Base-by-base conservation (phyloP, 2,113 vertebrate species). In the Tragulus kanchil region DNA sequence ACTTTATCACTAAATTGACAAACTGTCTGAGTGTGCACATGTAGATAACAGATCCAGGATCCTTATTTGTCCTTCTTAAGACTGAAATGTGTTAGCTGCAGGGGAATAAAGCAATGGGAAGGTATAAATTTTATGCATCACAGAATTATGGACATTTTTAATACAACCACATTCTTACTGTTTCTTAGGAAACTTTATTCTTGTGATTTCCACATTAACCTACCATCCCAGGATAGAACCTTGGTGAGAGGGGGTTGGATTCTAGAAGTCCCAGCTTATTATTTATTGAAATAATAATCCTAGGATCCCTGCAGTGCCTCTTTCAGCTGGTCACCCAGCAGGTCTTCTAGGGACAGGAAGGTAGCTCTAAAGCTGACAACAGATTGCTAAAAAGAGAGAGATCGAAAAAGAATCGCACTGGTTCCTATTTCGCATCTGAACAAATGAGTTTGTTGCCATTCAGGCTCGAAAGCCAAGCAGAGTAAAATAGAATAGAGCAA, bases 331-430 rank as follows among this genome's bases (percentile, higher is more conserved):
- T 61, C 67, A 93, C 31, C 19, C 26, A 58, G 16, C 28, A 13
- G 52, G 23, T 65, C 73, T 65, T 94, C 58, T 45, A 83, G 45
- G 16, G 11, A 81, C 9, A 5, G 13, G 45, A 88, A 88, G 25
- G 6, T 19, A 83, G 11, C 11, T 77, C n/a, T 45, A 59, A 90
- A 87, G 2, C 58, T 82, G 50, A 69, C 52, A 26, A 65, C 12
- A 84, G 21, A 56, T 61, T 89, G 58, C 67, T 94, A 61, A 96
- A 62, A 94, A 19, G 31, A 75, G 56, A 86, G 16, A 93, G 42
- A 62, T 10, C 52, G 62, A 94, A 25, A 42, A 88, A 52, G 8
- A 79, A 77, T 73, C 87, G 14, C 42, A 42, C 65, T 59, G 75
- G n/a, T 28, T 69, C 69, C 50, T 77, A 11, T 91, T 96, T 94